Conservation (phyloP, 2,888 invertebrate species). For the Acleris literana region DNA sequence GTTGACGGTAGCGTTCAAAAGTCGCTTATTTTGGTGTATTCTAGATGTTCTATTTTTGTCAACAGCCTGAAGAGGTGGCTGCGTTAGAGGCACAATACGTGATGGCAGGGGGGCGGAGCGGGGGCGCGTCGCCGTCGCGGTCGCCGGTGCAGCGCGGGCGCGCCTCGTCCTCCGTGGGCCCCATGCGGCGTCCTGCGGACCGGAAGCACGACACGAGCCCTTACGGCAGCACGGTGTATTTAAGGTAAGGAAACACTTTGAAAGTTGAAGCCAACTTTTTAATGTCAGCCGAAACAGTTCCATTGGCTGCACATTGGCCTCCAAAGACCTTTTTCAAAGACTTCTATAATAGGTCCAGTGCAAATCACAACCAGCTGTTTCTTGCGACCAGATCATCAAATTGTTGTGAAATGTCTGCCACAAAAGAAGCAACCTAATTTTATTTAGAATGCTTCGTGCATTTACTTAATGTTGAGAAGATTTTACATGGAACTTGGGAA, state of each 20-base stretch:
- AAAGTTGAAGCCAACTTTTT: neutral
- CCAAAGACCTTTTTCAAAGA: too few species aligned
- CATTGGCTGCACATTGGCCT: too few species aligned
- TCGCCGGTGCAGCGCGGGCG: conserved; percentile 71
- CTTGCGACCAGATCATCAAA: too few species aligned
- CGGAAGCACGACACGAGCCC: conserved; percentile 93
- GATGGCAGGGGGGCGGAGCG: conserved; percentile 65
- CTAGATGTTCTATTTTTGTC: conserved; percentile 49
- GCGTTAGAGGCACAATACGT: conserved; percentile 70
- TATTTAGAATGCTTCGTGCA: too few species aligned
- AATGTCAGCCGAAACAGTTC: too few species aligned
- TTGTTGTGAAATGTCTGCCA: too few species aligned
- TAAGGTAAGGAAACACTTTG: conserved; percentile 62
- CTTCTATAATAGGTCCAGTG: too few species aligned
- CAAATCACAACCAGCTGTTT: too few species aligned
- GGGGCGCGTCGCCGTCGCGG: conserved; percentile 71
- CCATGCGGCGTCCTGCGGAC: conserved; percentile 91
- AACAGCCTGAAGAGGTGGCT: conserved; percentile 71
- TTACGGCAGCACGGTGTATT: conserved; percentile 88
- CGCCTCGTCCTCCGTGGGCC: conserved; percentile 85
- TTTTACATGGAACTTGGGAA: too few species aligned
- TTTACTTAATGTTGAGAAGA: too few species aligned
- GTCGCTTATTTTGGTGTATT: neutral
- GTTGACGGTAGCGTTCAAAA: too few species aligned
- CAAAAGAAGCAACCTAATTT: too few species aligned